Conservation (phyloP, 2,797 vertebrate genomes). For the Mormyrus hasselquistii region DNA sequence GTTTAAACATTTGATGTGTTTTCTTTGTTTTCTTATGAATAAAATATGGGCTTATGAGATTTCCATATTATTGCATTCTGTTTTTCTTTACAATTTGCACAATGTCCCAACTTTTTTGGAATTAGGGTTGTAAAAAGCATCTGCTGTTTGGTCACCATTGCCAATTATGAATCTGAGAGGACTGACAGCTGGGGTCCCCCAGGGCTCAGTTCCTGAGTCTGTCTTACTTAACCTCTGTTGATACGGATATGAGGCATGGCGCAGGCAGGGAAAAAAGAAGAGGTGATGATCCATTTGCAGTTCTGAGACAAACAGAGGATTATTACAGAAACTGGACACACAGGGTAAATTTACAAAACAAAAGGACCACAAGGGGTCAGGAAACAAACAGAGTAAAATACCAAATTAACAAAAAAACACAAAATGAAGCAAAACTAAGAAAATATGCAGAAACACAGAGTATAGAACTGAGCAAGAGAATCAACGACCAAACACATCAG, state of each 20-base stretch:
- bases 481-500: not conserved
- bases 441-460: not conserved
- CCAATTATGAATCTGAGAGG: not conserved
- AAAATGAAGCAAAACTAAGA: not conserved
- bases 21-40: too few species aligned
- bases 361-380: too few species aligned
- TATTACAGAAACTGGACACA: not conserved
- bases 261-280: not conserved
- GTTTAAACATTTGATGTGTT: too few species aligned
- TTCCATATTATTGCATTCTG: too few species aligned
- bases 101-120: too few species aligned
- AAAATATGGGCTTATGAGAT: too few species aligned
- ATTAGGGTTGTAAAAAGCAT: not conserved
- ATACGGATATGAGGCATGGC: not conserved
- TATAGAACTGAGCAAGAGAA: not conserved
- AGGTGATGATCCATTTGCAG: not conserved
- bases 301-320: not conserved
- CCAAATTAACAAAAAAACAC: too few species aligned
- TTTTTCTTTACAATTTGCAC: too few species aligned
- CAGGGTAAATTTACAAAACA: not conserved
- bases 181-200: not conserved
- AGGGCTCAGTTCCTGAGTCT: not conserved
- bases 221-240: not conserved
- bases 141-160: not conserved
- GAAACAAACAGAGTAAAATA: too few species aligned